Base-by-base conservation (phyloP, 2,888 invertebrate species). In the Caenorhabditis auriculariae region DNA sequence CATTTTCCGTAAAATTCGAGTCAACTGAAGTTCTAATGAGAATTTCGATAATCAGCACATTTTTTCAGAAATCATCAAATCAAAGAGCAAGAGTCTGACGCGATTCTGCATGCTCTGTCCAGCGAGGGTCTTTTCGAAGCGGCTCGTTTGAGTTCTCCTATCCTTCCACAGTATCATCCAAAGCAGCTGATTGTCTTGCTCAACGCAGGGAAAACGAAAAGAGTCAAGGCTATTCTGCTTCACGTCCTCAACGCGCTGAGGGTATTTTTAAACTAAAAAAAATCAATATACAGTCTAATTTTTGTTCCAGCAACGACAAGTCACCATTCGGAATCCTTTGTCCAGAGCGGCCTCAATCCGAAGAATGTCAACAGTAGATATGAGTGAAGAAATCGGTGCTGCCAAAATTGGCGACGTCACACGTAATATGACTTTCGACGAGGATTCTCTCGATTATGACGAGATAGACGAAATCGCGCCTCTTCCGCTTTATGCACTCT, bases 401-500 rank as follows among this genome's bases (percentile, higher is more conserved):
- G 12, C 12, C 12, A 1, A 35, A 35, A 12, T 15, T 15, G n/a
- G n/a, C n/a, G n/a, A n/a, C n/a, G n/a, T n/a, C n/a, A n/a, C n/a
- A n/a, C n/a, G n/a, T n/a, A n/a, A 35, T 15, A 41, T 54, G n/a
- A 49, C 39, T 38, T 28, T 55, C 2, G 60, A 64, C 28, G 60
- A 60, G 37, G 71, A 74, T 24, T 56, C 72, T 3, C 64, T 79
- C 39, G 83, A 84, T 84, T 94, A 94, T 82, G 90, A 93, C 0
- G 96, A 98, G 83, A 90, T 96, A 59, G 91, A 91, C 2, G 93
- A 95, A n/a, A 93, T 99, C 71, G 93, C 98, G 0, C 95, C 98
- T 0, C 84, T 99, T 49, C 98, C 98, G 0, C 84, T 99, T 21
- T 96, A 94, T 90, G 93, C 93, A 2, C 85, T 99, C 1, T 85